Evolutionary conservation across 2,888 invertebrate species (phyloP), one percentile per base, ranked within the genome.

Genomic region (Heliconius hortense): DNA sequence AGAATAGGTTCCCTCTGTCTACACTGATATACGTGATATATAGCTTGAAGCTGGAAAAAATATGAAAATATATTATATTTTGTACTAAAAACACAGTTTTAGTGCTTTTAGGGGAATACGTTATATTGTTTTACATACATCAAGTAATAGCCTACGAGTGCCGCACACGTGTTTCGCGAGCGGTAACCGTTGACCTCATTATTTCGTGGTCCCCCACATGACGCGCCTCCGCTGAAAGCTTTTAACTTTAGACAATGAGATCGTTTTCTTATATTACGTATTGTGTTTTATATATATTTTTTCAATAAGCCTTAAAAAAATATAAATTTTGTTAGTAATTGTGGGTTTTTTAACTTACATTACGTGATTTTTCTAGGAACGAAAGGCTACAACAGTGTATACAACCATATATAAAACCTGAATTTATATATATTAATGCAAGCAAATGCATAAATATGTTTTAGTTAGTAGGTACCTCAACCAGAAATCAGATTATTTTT

Each of bases 141-240:
- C 35, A 43, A 62, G 66, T 64, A 72, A 76, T 67, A 39, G 24
- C 15, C 35, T 71, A 71, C 59, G 60, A 60, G 48, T 60, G 56
- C 43, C 69, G 59, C 69, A 75, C 77, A 77, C 77, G 72, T 73
- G 64, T 73, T 59, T 64, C 39, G 64, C 64, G 64, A 64, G 64
- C 56, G 68, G 71, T 67, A 63, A 74, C 70, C 43, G 71, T 66
- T 76, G 77, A 79, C 78, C 75, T 77, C 76, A 77, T 76, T 76
- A 77, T 63, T 73, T 56, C 35, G 39, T 66, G 43, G 31, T 70
- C 75, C 72, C 72, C 75, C 77, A 69, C 31, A 69, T 48, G 48
- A 68, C 68, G 48, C 48, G 68, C 26, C 67, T 68, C 28, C 31
- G 66, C 66, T 48, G 28, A 21, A 68, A 68, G 68, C 53, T 69